These are phyloP conservation scores for Vespertilio murinus DNA, from an alignment of 2,797 vertebrate genomes.

Conservation along the genomic window DNA sequence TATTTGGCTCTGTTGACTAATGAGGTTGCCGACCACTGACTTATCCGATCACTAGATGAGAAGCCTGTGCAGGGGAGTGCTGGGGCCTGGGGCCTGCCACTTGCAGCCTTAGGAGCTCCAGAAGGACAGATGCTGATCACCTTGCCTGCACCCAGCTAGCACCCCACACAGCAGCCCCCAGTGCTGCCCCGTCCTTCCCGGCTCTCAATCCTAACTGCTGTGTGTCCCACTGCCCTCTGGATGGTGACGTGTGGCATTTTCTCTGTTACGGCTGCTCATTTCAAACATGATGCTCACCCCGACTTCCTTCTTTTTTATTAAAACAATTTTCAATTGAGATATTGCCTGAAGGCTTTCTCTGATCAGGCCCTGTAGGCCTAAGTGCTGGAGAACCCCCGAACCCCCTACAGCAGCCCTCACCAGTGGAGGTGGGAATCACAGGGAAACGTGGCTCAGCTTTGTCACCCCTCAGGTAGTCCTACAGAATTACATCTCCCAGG, in stretches of 20 bases:
- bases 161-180: rapidly evolving
- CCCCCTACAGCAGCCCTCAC: background rate
- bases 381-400: no score
- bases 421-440: background rate
- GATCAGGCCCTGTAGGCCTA: background rate
- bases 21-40: no score
- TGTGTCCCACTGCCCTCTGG: background rate
- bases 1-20: no score
- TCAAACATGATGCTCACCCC: background rate
- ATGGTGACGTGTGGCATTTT: background rate
- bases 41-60: background rate
- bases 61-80: background rate
- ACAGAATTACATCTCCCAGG: background rate
- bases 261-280: background rate
- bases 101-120: background rate
- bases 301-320: background rate
- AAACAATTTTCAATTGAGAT: background rate
- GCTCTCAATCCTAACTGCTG: background rate
- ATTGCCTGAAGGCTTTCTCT: background rate
- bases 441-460: background rate
- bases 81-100: background rate
- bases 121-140: background rate
- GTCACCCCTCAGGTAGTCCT: background rate
- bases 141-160: no score
- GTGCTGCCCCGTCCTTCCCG: no score